A percentile compares a stretch with the other conserved stretches of the same genome.
phyloP scores from a whole-genome alignment of 1,140 invertebrate species.

The Papilio xuthus region DNA sequence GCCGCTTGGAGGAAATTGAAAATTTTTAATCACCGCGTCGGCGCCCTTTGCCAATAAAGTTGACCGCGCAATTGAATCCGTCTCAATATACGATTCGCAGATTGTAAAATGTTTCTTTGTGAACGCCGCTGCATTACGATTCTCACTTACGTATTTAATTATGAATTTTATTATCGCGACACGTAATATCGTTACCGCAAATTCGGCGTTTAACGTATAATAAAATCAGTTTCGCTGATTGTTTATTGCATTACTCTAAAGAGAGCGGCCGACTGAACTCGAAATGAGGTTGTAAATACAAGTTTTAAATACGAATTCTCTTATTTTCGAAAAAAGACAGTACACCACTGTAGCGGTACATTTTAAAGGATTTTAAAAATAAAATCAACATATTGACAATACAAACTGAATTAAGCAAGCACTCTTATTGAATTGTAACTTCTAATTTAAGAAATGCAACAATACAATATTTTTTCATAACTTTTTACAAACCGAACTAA shows the following conservation, averaged over 20 bases:
- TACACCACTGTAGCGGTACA: background rate
- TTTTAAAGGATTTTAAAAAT: background rate
- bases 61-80: conserved; percentile 55
- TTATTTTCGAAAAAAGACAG: background rate
- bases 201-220: conserved; percentile 31
- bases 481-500: background rate
- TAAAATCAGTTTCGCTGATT: conserved; percentile 20
- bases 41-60: conserved; percentile 60
- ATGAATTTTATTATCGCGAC: conserved; percentile 31
- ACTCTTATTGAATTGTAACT: too few species aligned
- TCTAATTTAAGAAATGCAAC: background rate
- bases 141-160: conserved; percentile 48
- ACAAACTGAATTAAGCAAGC: background rate
- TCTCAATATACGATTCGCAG: conserved; percentile 60
- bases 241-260: conserved; percentile 20
- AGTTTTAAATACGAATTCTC: background rate
- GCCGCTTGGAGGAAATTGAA: conserved; percentile 64
- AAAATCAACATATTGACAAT: background rate
- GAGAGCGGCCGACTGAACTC: conserved; percentile 15
- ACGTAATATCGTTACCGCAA: conserved; percentile 25
- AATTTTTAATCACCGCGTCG: conserved; percentile 70
- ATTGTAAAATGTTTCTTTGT: conserved; percentile 67
- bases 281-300: background rate
- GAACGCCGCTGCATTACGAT: conserved; percentile 61
- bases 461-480: too few species aligned